Percentiles rank a stretch among this genome's conserved stretches.
These are phyloP conservation scores for Eriosoma lanigerum DNA, from an alignment of 1,140 invertebrate genomes.

Conservation along the genomic window DNA sequence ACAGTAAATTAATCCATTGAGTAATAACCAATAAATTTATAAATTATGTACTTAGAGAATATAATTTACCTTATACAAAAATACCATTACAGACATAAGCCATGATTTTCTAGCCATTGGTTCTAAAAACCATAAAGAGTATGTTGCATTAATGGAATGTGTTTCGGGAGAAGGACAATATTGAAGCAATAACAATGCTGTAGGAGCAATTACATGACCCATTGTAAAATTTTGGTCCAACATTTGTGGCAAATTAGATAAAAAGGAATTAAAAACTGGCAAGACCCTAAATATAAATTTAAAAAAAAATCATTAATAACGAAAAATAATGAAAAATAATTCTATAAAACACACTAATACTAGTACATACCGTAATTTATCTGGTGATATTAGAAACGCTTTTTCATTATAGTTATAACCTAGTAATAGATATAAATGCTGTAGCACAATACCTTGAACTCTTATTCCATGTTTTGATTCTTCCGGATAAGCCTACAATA, in stretches of 20 bases:
- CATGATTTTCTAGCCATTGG: constrained; percentile 83
- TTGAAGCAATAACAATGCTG: constrained; percentile 81
- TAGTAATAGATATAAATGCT: constrained; percentile 88
- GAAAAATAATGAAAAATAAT: too few relatives aligned
- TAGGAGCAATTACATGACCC: constrained; percentile 81
- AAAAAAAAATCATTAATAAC: not conserved
- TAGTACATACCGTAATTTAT: constrained; percentile 81
- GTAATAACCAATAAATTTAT: not conserved
- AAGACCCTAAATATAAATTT: constrained; percentile 66
- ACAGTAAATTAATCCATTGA: not conserved
- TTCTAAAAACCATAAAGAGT: constrained; percentile 86
- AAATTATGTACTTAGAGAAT: not conserved
- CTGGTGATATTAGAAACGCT: constrained; percentile 85
- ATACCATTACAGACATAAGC: constrained; percentile 89
- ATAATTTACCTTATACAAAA: constrained; percentile 88
- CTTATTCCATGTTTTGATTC: constrained; percentile 79
- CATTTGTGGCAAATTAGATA: constrained; percentile 89
- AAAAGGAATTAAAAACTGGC: constrained; percentile 92
- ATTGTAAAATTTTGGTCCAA: constrained; percentile 92
- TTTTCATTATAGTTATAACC: constrained; percentile 92
- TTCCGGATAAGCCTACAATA: constrained; percentile 71
- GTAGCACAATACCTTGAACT: constrained; percentile 83
- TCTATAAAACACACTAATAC: too few relatives aligned
- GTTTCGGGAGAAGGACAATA: constrained; percentile 77
- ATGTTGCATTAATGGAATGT: constrained; percentile 63